Base-by-base conservation (phyloP, 2,888 invertebrate genomes). In the Ametastegia equiseti region DNA sequence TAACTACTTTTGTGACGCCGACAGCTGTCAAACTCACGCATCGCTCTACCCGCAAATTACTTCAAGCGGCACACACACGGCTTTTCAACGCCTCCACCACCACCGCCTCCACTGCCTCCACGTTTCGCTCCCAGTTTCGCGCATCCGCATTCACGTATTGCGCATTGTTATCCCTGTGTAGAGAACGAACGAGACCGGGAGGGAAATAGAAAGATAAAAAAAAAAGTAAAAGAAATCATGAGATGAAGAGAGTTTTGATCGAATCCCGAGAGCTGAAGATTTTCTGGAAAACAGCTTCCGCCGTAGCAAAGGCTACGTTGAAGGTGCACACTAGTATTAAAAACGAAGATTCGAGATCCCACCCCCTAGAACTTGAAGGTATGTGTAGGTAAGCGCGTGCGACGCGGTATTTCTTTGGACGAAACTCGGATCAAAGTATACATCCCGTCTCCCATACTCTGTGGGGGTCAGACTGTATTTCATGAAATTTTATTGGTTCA, bases 181-280 rank as follows among this genome's bases (percentile, higher is more conserved):
- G 19, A 50, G 65, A 67, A 5, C 13, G 47, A 78, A 42, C 23
- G n/a, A 27, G 45, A 63, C 2, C 9, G 79, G 27, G 27, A 63
- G 63, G 42, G 9, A 19, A 45, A 33, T 54, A 6, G 36, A 78
- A 45, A 81, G 42, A 50, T 39, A 80, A 47, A 54, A 60, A n/a
- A 63, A 78, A 67, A 77, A 63, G 50, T 13, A 39, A 47, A 30
- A 39, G 45, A 80, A 50, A 75, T 73, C 15, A 73, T 80, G 83
- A 63, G 82, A 84, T 82, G 79, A 75, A 71, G 71, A 47, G 65
- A 82, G 33, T 50, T 81, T 83, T 54, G 78, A 81, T 82, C 81
- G 80, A 81, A 82, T 42, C 23, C 23, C 11, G 67, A 33, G 73
- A 39, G 75, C n/a, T 19, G 42, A 57, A n/a, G 45, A 19, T 81